Evolutionary conservation across 2,888 invertebrate genomes (phyloP).

Genomic region (Hemithea aestivaria): DNA sequence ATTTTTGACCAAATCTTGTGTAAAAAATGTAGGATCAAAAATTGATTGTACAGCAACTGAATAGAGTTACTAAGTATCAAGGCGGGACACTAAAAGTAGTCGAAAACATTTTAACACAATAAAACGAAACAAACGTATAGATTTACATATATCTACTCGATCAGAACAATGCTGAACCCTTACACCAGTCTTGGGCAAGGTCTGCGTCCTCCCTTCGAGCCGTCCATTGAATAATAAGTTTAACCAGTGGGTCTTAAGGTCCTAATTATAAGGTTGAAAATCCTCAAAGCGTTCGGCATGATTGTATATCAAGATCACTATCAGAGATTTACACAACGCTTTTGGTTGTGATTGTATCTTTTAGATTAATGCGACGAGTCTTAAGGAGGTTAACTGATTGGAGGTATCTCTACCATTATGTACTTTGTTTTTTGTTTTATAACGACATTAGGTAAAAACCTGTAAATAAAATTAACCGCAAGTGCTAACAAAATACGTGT

Average conservation of each 20-base stretch:
- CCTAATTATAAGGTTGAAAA: conserved; percentile 13
- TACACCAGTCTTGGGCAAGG: conserved; percentile 31
- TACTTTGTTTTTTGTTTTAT: conserved; percentile 19
- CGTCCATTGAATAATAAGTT: conserved; percentile 9
- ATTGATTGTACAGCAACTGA: too few relatives aligned
- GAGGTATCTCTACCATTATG: conserved; percentile 45
- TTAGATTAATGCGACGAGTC: conserved; percentile 66
- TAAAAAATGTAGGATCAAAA: too few relatives aligned
- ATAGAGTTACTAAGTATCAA: too few relatives aligned
- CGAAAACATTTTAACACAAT: too few relatives aligned
- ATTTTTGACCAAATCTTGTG: too few relatives aligned
- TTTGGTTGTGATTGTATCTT: conserved; percentile 64
- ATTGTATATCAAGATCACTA: conserved; percentile 65
- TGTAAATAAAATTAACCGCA: too few relatives aligned
- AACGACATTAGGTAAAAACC: too few relatives aligned
- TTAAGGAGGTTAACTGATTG: conserved; percentile 45
- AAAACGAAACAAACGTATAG: too few relatives aligned
- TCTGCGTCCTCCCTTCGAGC: conserved; percentile 23
- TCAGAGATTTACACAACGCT: conserved; percentile 66
- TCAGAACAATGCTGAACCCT: conserved; percentile 37
- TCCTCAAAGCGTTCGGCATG: conserved; percentile 17
- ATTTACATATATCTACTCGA: conserved; percentile 19
- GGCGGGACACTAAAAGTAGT: too few relatives aligned
- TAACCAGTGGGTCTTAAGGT: conserved; percentile 7
- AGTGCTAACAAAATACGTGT: too few relatives aligned